phyloP scores from a whole-genome alignment of 1,140 invertebrate genomes.

The Orchesella cincta region DNA sequence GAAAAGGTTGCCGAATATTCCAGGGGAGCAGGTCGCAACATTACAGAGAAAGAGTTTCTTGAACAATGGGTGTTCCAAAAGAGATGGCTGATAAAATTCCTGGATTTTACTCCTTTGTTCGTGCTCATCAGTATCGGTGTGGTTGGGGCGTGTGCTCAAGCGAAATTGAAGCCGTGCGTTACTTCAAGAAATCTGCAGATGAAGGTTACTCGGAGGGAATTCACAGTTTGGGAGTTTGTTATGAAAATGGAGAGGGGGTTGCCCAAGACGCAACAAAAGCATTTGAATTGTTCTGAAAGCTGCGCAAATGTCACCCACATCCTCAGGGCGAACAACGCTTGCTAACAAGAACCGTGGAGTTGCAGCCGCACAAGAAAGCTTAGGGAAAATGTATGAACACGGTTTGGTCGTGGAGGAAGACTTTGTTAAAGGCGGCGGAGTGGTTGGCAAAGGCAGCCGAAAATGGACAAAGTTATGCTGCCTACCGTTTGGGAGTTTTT shows the following conservation, averaged over 20 bases:
- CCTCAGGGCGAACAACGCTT: too few relatives aligned
- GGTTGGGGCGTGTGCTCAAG: neutral
- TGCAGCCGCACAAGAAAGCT: neutral
- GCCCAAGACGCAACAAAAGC: slow-evolving; percentile 1
- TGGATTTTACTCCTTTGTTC: neutral
- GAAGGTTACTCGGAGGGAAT: slow-evolving; percentile 4
- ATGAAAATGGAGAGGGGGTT: slow-evolving; percentile 4
- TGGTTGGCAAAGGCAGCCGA: too few relatives aligned
- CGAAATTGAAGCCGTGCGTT: neutral
- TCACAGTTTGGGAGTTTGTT: neutral
- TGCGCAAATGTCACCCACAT: too few relatives aligned
- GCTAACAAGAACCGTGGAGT: too few relatives aligned
- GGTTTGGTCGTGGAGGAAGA: neutral
- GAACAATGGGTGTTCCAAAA: neutral
- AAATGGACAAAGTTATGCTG: too few relatives aligned
- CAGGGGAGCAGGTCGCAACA: neutral
- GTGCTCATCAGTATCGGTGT: neutral
- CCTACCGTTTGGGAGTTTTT: too few relatives aligned
- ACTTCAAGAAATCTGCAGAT: neutral
- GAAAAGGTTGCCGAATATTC: neutral
- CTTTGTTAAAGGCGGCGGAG: too few relatives aligned
- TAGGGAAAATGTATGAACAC: neutral
- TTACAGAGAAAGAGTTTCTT: neutral
- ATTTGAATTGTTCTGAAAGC: slow-evolving; percentile 9
- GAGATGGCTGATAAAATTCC: neutral